Percentiles rank a stretch among this genome's conserved stretches.
These are phyloP conservation scores for Bacillus rossius DNA, from an alignment of 1,140 invertebrate genomes.

Conservation along the genomic window DNA sequence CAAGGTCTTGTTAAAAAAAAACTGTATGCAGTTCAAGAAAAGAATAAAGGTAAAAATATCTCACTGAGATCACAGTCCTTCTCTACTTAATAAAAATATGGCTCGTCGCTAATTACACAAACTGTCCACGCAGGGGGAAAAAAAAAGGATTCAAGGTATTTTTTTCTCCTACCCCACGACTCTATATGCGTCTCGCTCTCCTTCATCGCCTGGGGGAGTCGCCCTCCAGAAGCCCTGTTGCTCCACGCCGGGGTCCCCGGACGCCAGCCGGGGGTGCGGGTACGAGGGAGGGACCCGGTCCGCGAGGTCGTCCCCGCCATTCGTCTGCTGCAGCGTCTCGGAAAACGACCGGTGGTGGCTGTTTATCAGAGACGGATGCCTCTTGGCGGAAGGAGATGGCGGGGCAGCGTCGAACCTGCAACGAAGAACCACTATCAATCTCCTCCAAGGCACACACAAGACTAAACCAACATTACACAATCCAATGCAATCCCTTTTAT, in stretches of 20 bases:
- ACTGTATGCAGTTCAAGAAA: too few species aligned
- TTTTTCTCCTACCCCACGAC: conserved; percentile 15
- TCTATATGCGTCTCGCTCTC: conserved; percentile 11
- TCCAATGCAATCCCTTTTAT: too few species aligned
- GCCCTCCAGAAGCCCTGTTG: conserved; percentile 15
- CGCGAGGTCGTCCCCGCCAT: conserved; percentile 7
- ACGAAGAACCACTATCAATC: conserved; percentile 9
- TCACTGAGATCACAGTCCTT: too few species aligned
- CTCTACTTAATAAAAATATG: too few species aligned
- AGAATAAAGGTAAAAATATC: too few species aligned
- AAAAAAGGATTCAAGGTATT: neutral
- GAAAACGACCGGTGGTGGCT: conserved; percentile 24
- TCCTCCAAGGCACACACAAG: too few species aligned
- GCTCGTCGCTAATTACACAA: too few species aligned
- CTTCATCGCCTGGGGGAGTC: neutral
- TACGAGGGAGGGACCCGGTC: conserved; percentile 31
- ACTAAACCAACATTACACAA: too few species aligned
- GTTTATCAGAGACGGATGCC: conserved; percentile 23
- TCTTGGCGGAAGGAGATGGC: conserved; percentile 23
- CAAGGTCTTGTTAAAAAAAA: too few species aligned
- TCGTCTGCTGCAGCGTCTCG: conserved; percentile 12
- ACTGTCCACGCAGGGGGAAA: neutral
- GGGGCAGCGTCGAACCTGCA: conserved; percentile 27
- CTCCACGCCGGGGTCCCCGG: neutral
- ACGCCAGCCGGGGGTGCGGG: neutral